phyloP scores from a whole-genome alignment of 2,888 invertebrate genomes.

The Lampropteryx suffumata region DNA sequence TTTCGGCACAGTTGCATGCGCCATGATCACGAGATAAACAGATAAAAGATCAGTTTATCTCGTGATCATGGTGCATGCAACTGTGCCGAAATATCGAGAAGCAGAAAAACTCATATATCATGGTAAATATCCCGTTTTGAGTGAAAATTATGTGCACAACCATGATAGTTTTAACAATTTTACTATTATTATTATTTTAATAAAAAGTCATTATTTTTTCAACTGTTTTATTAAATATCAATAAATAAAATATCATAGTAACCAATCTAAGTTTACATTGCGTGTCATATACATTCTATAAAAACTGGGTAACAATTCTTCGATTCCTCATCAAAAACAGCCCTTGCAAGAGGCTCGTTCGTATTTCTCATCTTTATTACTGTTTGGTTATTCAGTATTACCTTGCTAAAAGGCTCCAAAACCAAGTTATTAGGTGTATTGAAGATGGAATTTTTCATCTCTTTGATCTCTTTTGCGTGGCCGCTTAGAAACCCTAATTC shows the following conservation, averaged over 20 bases:
- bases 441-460: constrained; percentile 40
- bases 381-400: constrained; percentile 67
- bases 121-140: too few species aligned
- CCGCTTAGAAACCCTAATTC: constrained; percentile 84
- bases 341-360: constrained; percentile 60
- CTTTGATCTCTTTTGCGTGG: constrained; percentile 69
- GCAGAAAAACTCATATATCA: too few species aligned
- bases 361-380: constrained; percentile 64
- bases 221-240: not conserved
- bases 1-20: too few species aligned
- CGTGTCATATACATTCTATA: constrained; percentile 67
- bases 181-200: too few species aligned
- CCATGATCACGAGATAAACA: too few species aligned
- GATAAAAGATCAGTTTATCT: too few species aligned
- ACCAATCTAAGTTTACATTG: not conserved
- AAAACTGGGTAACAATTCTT: constrained; percentile 70
- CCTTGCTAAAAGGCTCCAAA: constrained; percentile 62
- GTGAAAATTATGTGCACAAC: too few species aligned
- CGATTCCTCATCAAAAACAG: constrained; percentile 49
- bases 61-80: too few species aligned
- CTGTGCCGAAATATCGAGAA: too few species aligned
- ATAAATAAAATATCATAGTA: constrained; percentile 1
- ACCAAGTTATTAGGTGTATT: constrained; percentile 56
- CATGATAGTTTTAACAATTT: too few species aligned
- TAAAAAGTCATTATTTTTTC: too few species aligned